A percentile compares a stretch with the other conserved stretches of the same genome.
These are phyloP conservation scores for Silurus asotus DNA, from an alignment of 2,113 vertebrate genomes.

Conservation along the genomic window DNA sequence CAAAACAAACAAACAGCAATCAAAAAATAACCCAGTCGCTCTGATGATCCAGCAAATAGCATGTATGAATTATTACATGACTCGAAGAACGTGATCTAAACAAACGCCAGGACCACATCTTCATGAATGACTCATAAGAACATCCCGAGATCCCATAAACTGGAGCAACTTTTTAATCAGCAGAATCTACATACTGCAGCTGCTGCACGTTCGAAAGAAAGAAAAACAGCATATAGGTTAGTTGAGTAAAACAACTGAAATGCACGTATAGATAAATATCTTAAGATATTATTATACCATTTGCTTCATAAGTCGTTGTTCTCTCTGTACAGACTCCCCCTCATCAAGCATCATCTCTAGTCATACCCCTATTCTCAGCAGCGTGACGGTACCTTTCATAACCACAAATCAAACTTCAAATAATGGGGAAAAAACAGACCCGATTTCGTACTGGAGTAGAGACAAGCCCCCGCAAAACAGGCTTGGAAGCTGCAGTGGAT, in stretches of 20 bases:
- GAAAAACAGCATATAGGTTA: neutral
- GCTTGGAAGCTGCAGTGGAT: conserved; percentile 58
- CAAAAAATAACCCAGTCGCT: too few species aligned
- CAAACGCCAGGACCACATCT: conserved; percentile 20
- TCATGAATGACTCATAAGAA: conserved; percentile 40
- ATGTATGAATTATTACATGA: neutral
- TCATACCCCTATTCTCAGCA: conserved; percentile 31
- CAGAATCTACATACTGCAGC: conserved; percentile 9
- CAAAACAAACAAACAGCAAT: neutral
- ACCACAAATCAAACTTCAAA: conserved; percentile 49
- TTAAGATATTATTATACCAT: conserved; percentile 39
- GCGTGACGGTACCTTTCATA: conserved; percentile 45
- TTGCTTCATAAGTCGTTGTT: conserved; percentile 43
- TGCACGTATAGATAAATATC: conserved; percentile 10
- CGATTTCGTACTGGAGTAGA: neutral
- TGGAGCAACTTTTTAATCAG: conserved; percentile 43
- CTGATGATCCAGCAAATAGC: neutral
- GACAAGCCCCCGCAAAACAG: conserved; percentile 48
- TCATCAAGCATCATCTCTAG: conserved; percentile 29
- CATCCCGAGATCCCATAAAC: conserved; percentile 20
- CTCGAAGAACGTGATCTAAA: conserved; percentile 22
- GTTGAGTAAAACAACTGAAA: neutral
- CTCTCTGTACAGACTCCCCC: conserved; percentile 22
- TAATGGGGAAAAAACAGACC: neutral
- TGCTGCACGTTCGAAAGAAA: neutral